A percentile compares a stretch with the other conserved stretches of the same genome.
Conservation (phyloP, 2,888 invertebrate species). For the Eulithis prunata region DNA sequence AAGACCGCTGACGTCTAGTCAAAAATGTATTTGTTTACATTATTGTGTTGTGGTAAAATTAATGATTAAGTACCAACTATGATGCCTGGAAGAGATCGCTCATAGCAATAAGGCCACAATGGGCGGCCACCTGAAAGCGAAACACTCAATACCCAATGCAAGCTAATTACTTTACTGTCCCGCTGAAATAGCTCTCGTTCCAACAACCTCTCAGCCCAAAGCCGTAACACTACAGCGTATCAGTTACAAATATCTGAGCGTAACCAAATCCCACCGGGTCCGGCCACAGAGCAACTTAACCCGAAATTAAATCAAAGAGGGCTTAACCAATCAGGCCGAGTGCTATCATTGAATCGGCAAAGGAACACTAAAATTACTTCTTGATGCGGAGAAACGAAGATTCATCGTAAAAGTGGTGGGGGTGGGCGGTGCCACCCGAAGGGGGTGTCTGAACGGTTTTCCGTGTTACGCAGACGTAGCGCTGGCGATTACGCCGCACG, state of each 20-base stretch:
- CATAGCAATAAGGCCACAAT: too few relatives aligned
- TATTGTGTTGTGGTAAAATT: too few relatives aligned
- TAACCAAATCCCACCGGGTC: slow-evolving; percentile 72
- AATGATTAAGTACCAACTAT: too few relatives aligned
- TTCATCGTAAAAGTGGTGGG: slow-evolving; percentile 84
- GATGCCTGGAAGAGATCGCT: too few relatives aligned
- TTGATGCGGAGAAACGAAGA: slow-evolving; percentile 84
- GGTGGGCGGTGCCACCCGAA: slow-evolving; percentile 47
- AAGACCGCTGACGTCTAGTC: neutral
- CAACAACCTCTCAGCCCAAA: slow-evolving; percentile 42
- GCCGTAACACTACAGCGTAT: slow-evolving; percentile 51
- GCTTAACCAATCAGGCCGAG: slow-evolving; percentile 83
- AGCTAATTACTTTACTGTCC: slow-evolving; percentile 7
- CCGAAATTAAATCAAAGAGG: slow-evolving; percentile 84
- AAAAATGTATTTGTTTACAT: too few relatives aligned
- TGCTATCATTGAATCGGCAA: slow-evolving; percentile 84
- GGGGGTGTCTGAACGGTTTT: slow-evolving; percentile 82
- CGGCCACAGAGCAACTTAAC: slow-evolving; percentile 79
- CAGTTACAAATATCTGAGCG: slow-evolving; percentile 64
- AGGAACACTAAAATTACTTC: slow-evolving; percentile 85
- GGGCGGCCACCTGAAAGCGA: slow-evolving; percentile 1
- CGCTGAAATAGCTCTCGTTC: slow-evolving; percentile 8
- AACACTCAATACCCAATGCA: neutral
- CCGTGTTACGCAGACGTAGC: slow-evolving; percentile 80
- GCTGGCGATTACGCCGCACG: slow-evolving; percentile 79